These are phyloP conservation scores for Cyclophora punctaria DNA, from an alignment of 2,888 invertebrate species.

Conservation along the genomic window DNA sequence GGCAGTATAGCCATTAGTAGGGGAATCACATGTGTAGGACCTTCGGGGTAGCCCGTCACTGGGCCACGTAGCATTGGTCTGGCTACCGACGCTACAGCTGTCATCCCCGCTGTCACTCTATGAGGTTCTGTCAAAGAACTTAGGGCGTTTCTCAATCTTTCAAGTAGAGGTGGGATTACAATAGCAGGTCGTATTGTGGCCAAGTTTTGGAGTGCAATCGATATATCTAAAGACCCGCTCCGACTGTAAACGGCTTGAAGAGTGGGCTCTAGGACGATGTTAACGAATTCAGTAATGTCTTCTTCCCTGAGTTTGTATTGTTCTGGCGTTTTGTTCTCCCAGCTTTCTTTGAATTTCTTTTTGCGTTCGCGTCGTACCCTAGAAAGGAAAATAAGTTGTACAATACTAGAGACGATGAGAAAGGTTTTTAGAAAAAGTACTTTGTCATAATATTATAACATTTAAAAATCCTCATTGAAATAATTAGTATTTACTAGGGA, in stretches of 20 bases:
- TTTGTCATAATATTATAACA: too few species aligned
- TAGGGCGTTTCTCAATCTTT: slow-evolving; percentile 85
- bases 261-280: slow-evolving; percentile 81
- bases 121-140: slow-evolving; percentile 94
- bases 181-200: slow-evolving; percentile 86
- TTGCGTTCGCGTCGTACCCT: slow-evolving; percentile 80
- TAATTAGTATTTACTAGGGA: too few species aligned
- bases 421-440: too few species aligned
- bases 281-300: slow-evolving; percentile 88
- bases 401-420: too few species aligned
- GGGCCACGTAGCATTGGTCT: slow-evolving; percentile 77
- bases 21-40: slow-evolving; percentile 87
- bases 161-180: slow-evolving; percentile 88
- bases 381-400: slow-evolving; percentile 17
- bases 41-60: slow-evolving; percentile 79
- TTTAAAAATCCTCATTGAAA: too few species aligned
- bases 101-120: slow-evolving; percentile 82
- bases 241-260: slow-evolving; percentile 88
- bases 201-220: slow-evolving; percentile 81
- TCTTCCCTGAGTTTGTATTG: slow-evolving; percentile 82
- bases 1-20: slow-evolving; percentile 87
- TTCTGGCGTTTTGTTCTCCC: slow-evolving; percentile 82
- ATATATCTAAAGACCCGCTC: slow-evolving; percentile 77
- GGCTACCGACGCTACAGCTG: slow-evolving; percentile 80
- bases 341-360: slow-evolving; percentile 72